These are phyloP conservation scores for Argya squamiceps DNA, from an alignment of 2,797 vertebrate genomes.

Conservation along the genomic window DNA sequence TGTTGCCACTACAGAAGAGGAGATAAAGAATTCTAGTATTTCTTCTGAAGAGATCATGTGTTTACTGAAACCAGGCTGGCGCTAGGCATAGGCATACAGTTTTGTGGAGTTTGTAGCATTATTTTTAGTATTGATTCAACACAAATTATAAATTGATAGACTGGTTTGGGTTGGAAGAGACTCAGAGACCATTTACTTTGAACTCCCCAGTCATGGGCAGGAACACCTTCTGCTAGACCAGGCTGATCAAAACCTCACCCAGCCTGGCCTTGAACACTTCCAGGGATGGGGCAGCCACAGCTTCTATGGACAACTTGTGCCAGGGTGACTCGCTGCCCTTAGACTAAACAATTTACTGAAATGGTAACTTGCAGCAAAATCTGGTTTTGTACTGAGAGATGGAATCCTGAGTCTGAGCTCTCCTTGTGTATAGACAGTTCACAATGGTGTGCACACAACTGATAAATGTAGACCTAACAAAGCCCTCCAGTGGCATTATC, in stretches of 20 bases:
- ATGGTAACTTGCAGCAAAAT: background rate
- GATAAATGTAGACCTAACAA: background rate
- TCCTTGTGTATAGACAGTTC: background rate
- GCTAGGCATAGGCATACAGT: background rate
- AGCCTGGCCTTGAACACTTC: background rate
- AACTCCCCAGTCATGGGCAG: fast-evolving
- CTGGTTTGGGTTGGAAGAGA: background rate
- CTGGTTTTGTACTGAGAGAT: background rate
- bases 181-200: background rate
- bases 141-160: background rate
- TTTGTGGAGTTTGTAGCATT: background rate
- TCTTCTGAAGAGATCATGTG: background rate
- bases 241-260: background rate
- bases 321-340: fast-evolving
- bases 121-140: background rate
- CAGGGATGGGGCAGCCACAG: background rate
- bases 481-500: background rate
- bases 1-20: background rate
- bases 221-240: background rate
- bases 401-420: background rate
- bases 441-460: background rate
- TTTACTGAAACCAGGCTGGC: background rate
- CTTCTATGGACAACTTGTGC: background rate
- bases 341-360: background rate
- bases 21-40: background rate